Evolutionary conservation across 2,888 invertebrate genomes (phyloP), one percentile per base, ranked within the genome.

Genomic region (Leptinotarsa juncta): DNA sequence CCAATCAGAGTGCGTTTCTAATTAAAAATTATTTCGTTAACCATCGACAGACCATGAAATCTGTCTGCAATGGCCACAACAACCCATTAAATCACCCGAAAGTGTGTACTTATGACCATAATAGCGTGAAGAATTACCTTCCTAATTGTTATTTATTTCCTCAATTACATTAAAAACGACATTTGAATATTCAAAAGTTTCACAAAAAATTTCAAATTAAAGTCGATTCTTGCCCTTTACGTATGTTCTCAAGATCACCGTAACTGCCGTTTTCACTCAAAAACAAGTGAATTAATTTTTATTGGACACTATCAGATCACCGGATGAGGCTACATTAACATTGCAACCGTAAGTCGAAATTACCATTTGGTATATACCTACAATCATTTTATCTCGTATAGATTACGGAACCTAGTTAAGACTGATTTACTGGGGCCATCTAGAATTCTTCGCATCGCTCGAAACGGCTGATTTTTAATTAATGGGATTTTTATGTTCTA

Each of bases 251-350:
- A 32, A 62, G 42, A 62, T 62, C 32, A 32, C 62, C 62, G 51
- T 72, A 68, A 72, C 50, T 53, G 32, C 65, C 51, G 50, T 70
- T 70, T 65, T 70, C 62, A 70, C 50, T 18, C n/a, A 51, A 72
- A 57, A 68, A 68, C 72, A 62, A 68, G 68, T 51, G 68, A 72
- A 50, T 72, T 62, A 65, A 68, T 65, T 72, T 68, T 72, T 72
- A 68, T 68, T 60, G 53, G 65, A 72, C 67, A 67, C 62, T 62
- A 72, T 60, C 72, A 51, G 68, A 68, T 72, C 67, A 49, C 53
- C 69, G 69, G 69, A 69, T 32, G 69, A 23, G 20, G 16, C 48
- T 16, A 62, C 62, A 62, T 62, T 62, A 62, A 62, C 62, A 62
- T 62, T 62, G 69, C 57, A 57, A 69, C 69, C 20, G 69, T 42